phyloP scores from a whole-genome alignment of 2,888 invertebrate genomes.

The Molorchus minor region DNA sequence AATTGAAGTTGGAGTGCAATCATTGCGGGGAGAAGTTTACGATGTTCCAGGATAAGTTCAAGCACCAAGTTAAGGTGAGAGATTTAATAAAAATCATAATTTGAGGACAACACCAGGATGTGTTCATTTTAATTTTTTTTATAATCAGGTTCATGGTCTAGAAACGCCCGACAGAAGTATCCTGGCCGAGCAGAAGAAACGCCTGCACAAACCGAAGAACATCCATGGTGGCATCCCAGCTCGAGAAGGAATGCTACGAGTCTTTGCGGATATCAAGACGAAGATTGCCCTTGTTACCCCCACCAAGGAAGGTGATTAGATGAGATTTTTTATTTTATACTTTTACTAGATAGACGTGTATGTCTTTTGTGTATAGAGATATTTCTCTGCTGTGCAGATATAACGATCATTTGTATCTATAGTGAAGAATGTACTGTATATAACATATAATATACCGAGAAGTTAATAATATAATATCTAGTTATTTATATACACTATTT shows the following conservation, averaged over 20 bases:
- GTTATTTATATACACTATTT: slow-evolving; percentile 17
- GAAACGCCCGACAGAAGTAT: slow-evolving; percentile 53
- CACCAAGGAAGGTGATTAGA: slow-evolving; percentile 7
- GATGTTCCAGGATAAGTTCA: slow-evolving; percentile 46
- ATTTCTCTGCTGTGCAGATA: slow-evolving; percentile 24
- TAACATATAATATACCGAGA: not conserved
- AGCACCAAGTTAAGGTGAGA: slow-evolving; percentile 42
- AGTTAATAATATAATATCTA: slow-evolving; percentile 17
- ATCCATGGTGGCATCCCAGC: slow-evolving; percentile 52
- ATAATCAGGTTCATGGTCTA: slow-evolving; percentile 49
- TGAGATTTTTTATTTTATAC: not conserved
- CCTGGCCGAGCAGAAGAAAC: slow-evolving; percentile 35
- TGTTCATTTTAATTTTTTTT: not conserved
- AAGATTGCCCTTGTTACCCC: slow-evolving; percentile 29
- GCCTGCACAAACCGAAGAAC: slow-evolving; percentile 38
- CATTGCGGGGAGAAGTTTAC: slow-evolving; percentile 50
- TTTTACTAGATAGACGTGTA: not conserved
- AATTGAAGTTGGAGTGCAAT: slow-evolving; percentile 47
- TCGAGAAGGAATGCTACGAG: slow-evolving; percentile 44
- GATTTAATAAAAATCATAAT: not conserved
- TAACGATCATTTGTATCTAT: slow-evolving; percentile 12
- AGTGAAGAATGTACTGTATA: slow-evolving; percentile 9
- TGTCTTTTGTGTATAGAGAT: slow-evolving; percentile 14
- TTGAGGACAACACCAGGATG: not conserved
- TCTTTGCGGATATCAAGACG: slow-evolving; percentile 40